A percentile compares a stretch with the other conserved stretches of the same genome.
phyloP scores from a whole-genome alignment of 2,888 invertebrate genomes.

The Tiliacea citrago region DNA sequence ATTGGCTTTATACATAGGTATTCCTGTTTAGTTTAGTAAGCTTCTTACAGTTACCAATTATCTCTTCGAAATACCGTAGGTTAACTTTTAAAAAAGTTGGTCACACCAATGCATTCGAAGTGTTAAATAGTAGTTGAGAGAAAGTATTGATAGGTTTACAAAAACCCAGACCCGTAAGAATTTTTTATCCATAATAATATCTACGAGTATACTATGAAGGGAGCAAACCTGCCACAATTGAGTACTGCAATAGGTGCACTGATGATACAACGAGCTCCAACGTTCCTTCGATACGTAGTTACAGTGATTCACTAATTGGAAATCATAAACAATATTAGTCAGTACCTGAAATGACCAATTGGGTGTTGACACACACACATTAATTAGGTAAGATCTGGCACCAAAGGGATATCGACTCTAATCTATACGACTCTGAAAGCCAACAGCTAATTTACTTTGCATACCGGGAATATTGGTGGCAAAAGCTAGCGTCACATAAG shows the following conservation, averaged over 20 bases:
- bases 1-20: too few species aligned
- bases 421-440: slow-evolving; percentile 5
- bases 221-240: background rate
- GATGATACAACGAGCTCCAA: background rate
- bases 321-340: slow-evolving; percentile 22
- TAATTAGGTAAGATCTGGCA: slow-evolving; percentile 29
- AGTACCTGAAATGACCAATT: slow-evolving; percentile 26
- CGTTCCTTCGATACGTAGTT: background rate
- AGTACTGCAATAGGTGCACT: background rate
- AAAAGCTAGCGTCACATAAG: too few species aligned
- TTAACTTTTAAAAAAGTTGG: too few species aligned
- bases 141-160: background rate
- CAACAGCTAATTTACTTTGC: slow-evolving; percentile 25
- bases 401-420: slow-evolving; percentile 13
- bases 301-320: slow-evolving; percentile 32
- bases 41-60: too few species aligned
- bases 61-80: too few species aligned
- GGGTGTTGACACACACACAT: slow-evolving; percentile 35
- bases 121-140: background rate
- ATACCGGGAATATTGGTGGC: background rate
- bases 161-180: too few species aligned
- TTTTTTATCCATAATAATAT: background rate
- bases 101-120: background rate
- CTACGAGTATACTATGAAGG: background rate
- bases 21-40: too few species aligned